Evolutionary conservation across 2,113 vertebrate species (phyloP).

Genomic region (Mystacornis crossleyi): DNA sequence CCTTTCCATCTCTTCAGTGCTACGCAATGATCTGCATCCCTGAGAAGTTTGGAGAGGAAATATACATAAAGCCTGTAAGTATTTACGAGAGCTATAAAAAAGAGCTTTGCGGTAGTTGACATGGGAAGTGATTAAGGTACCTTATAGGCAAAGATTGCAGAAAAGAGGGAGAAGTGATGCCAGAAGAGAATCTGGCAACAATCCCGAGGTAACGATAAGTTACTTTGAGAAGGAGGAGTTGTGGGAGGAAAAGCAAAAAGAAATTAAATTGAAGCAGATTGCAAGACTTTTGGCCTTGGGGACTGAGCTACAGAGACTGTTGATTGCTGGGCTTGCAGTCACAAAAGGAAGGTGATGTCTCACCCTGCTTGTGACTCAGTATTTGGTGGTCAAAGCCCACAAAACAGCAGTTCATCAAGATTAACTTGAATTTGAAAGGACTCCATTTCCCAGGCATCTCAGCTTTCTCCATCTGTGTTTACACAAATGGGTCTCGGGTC

Average conservation of each 20-base stretch:
- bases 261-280: background rate
- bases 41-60: slow-evolving; percentile 21
- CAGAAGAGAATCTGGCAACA: slow-evolving; percentile 32
- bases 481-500: background rate
- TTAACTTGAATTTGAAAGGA: background rate
- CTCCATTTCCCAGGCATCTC: slow-evolving; percentile 21
- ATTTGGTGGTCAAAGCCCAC: background rate
- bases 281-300: background rate
- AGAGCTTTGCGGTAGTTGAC: slow-evolving; percentile 24
- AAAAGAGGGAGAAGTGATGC: slow-evolving; percentile 1
- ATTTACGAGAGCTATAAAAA: slow-evolving; percentile 41
- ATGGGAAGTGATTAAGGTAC: slow-evolving; percentile 52
- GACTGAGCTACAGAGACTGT: background rate
- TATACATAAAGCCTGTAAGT: slow-evolving; percentile 22
- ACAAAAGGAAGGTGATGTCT: background rate
- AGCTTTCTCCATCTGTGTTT: slow-evolving; percentile 30
- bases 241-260: slow-evolving; percentile 29
- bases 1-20: background rate
- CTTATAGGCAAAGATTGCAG: slow-evolving; percentile 18
- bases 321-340: background rate
- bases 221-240: slow-evolving; percentile 16
- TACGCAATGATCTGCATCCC: background rate
- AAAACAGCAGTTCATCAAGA: slow-evolving; percentile 15
- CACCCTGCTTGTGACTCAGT: background rate
- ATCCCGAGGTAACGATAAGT: background rate